These are phyloP conservation scores for Sphinx pinastri DNA, from an alignment of 2,888 invertebrate species.

Conservation along the genomic window DNA sequence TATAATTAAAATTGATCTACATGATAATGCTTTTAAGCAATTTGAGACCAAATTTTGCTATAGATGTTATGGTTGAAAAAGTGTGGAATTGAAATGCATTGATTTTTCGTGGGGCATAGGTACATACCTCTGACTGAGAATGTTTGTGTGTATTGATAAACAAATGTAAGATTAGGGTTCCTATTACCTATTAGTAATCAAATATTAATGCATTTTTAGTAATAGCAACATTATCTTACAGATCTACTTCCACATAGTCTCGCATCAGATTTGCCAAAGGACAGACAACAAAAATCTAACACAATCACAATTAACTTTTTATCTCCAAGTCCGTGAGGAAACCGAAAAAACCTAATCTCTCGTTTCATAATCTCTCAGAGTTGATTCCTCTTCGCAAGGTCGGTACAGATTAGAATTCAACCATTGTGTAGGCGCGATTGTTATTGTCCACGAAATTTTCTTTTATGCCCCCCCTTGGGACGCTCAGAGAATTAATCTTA, in stretches of 20 bases:
- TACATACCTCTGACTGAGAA: no score
- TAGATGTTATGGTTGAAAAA: background rate
- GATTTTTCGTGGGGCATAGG: no score
- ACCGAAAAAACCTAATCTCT: background rate
- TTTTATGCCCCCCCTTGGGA: background rate
- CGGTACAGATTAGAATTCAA: constrained; percentile 12
- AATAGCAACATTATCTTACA: background rate
- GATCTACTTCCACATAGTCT: background rate
- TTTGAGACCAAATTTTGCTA: background rate
- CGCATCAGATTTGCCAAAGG: background rate
- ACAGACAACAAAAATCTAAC: background rate
- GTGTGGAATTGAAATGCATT: no score
- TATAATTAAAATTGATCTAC: constrained; percentile 18
- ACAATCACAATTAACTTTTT: background rate
- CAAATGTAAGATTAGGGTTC: no score
- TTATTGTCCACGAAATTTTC: background rate
- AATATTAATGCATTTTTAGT: no score
- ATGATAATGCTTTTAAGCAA: background rate
- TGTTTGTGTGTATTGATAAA: no score
- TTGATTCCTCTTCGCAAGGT: constrained; percentile 5
- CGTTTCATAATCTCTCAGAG: constrained; percentile 8
- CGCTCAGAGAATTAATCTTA: background rate
- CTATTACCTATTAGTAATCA: no score
- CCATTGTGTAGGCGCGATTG: constrained; percentile 1
- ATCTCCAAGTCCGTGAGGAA: background rate